A percentile compares a stretch with the other conserved stretches of the same genome.
phyloP scores from a whole-genome alignment of 2,888 invertebrate species.

The Nephrotoma flavescens region DNA sequence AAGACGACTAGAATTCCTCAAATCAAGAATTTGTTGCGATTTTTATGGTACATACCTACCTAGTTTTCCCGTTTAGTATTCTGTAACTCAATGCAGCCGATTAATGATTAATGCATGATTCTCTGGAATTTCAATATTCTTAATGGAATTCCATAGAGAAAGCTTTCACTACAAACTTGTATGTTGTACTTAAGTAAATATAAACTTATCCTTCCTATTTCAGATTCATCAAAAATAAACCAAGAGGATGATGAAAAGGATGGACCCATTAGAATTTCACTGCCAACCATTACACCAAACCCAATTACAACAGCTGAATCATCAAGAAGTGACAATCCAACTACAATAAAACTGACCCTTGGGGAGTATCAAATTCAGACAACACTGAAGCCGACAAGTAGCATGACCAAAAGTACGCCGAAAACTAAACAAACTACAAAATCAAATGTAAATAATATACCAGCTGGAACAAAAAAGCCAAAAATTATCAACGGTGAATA shows the following conservation, averaged over 20 bases:
- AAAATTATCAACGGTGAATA: constrained; percentile 13
- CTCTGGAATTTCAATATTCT: too few relatives aligned
- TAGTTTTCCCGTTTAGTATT: too few relatives aligned
- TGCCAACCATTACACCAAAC: constrained; percentile 23
- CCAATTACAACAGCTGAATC: constrained; percentile 20
- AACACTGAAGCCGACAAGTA: constrained; percentile 29
- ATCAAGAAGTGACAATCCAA: not conserved
- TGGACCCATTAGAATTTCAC: not conserved
- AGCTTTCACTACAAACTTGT: too few relatives aligned
- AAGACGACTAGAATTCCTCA: too few relatives aligned
- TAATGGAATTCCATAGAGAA: too few relatives aligned
- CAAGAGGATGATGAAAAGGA: not conserved
- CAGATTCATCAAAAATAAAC: not conserved
- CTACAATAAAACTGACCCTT: constrained; percentile 29
- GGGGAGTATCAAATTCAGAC: constrained; percentile 32
- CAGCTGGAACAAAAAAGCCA: not conserved
- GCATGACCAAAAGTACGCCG: constrained; percentile 15
- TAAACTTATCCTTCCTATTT: not conserved
- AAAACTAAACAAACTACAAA: not conserved
- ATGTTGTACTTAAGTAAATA: too few relatives aligned
- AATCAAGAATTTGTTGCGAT: too few relatives aligned
- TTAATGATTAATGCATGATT: too few relatives aligned
- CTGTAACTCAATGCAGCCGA: too few relatives aligned
- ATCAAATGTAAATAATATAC: not conserved
- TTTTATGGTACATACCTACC: too few relatives aligned